Evolutionary conservation across 1,140 invertebrate genomes (phyloP), one percentile per base, ranked within the genome.

Genomic region (Ostrea edulis): DNA sequence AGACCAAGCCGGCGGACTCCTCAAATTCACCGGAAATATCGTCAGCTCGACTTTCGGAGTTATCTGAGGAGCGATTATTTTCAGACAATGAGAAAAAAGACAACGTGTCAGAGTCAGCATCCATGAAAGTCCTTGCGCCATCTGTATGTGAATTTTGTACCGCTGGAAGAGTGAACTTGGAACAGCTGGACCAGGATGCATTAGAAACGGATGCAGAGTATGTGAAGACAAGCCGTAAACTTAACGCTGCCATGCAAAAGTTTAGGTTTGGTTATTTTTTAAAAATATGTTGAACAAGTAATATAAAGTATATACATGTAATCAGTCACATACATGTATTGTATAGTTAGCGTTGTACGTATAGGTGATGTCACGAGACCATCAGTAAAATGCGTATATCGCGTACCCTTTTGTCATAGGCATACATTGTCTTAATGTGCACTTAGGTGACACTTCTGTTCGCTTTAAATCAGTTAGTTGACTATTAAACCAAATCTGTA

Each of bases 161-260:
- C 25, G 35, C 22, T 25, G 68, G 29, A 29, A 35, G 68, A 14
- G 25, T 25, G 8, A 29, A 25, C 25, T 77, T 29, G 35, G 68
- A 12, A 29, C 68, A 25, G 4, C 17, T 29, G 25, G 29, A 35
- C 29, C 22, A 77, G 25, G 68, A 77, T 25, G 22, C 25, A 14
- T 11, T 9, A 77, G 68, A 77, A 25, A 77, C 25, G 4, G 29
- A 77, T 25, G 68, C 22, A 11, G 68, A 77, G 25, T 77, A 77
- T 35, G 29, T 14, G 14, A 77, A 77, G 25, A 77, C 68, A 14
- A 5, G 25, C 14, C 68, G 68, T 12, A 35, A 77, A 77, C 68
- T 77, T 25, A 77, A 77, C 68, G 17, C 12, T 17, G 68, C 68
- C 68, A 77, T 77, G 68, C 68, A 77, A 35, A 77, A 77, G 68